A percentile compares a stretch with the other conserved stretches of the same genome.
phyloP scores from a whole-genome alignment of 2,888 invertebrate species.

The Nineta flava region DNA sequence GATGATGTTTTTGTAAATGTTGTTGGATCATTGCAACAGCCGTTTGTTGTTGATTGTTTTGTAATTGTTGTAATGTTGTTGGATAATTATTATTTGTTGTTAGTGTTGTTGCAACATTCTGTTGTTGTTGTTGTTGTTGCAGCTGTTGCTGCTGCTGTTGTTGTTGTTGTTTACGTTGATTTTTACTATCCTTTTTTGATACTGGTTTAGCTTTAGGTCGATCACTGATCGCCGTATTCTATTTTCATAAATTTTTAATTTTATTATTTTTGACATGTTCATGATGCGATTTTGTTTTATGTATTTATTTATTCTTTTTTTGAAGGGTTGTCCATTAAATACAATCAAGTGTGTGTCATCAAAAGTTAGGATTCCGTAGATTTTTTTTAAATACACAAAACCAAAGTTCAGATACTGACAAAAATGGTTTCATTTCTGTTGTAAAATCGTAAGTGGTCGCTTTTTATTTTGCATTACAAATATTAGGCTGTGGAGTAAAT shows the following conservation, averaged over 20 bases:
- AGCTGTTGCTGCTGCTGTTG: slow-evolving; percentile 28
- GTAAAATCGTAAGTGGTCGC: too few species aligned
- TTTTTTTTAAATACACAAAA: too few species aligned
- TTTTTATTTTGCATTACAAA: too few species aligned
- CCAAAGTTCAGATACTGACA: too few species aligned
- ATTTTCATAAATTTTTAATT: slow-evolving; percentile 10
- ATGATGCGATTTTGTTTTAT: not conserved
- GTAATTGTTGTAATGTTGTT: slow-evolving; percentile 18
- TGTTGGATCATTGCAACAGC: slow-evolving; percentile 23
- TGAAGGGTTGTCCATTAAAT: slow-evolving; percentile 4
- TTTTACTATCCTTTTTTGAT: slow-evolving; percentile 65
- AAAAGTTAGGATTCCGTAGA: too few species aligned
- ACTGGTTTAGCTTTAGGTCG: slow-evolving; percentile 69
- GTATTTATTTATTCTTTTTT: not conserved
- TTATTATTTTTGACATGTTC: not conserved
- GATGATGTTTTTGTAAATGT: slow-evolving; percentile 22
- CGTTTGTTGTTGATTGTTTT: slow-evolving; percentile 22
- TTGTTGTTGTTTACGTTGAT: slow-evolving; percentile 41
- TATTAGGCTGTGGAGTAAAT: too few species aligned
- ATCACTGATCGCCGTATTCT: slow-evolving; percentile 66
- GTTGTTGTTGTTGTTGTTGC: slow-evolving; percentile 18
- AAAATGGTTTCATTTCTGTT: too few species aligned
- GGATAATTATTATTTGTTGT: slow-evolving; percentile 29
- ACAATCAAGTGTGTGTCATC: too few species aligned
- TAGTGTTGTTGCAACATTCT: slow-evolving; percentile 22